Conservation (phyloP, 2,888 invertebrate species). For the Bellardia pandia region DNA sequence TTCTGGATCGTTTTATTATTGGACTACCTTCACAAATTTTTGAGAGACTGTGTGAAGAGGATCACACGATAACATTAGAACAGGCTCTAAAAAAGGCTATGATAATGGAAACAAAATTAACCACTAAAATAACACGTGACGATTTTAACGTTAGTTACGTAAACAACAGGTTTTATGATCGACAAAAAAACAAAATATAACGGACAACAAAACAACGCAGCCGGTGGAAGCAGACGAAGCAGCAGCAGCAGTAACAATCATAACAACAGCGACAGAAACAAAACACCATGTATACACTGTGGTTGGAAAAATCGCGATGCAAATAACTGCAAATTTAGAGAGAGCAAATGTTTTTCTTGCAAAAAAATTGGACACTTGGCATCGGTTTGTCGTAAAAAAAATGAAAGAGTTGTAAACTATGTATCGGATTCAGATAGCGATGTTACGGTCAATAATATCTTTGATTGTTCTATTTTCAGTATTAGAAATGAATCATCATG, state of each 20-base stretch:
- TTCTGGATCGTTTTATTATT: constrained; percentile 25
- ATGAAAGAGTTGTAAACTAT: constrained; percentile 40
- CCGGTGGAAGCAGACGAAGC: not conserved
- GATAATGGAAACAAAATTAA: constrained; percentile 53
- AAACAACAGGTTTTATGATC: not conserved
- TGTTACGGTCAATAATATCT: constrained; percentile 2
- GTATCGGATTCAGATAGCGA: constrained; percentile 47
- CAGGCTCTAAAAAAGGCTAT: constrained; percentile 18
- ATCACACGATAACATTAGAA: constrained; percentile 6
- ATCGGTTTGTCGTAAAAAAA: constrained; percentile 27
- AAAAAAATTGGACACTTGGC: constrained; percentile 38
- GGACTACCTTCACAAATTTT: constrained; percentile 33
- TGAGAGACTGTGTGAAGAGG: constrained; percentile 50
- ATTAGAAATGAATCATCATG: constrained; percentile 27
- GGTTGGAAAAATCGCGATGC: constrained; percentile 45
- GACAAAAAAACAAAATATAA: not conserved
- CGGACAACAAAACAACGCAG: not conserved
- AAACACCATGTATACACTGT: constrained; percentile 21
- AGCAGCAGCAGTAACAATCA: not conserved
- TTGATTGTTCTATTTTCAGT: constrained; percentile 45
- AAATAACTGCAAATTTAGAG: constrained; percentile 19
- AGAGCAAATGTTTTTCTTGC: constrained; percentile 45
- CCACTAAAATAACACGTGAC: not conserved
- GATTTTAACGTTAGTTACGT: constrained; percentile 39
- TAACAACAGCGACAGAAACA: not conserved